phyloP scores from a whole-genome alignment of 37 sponge, comb jelly and placozoan genomes.

The Spongilla lacustris region DNA sequence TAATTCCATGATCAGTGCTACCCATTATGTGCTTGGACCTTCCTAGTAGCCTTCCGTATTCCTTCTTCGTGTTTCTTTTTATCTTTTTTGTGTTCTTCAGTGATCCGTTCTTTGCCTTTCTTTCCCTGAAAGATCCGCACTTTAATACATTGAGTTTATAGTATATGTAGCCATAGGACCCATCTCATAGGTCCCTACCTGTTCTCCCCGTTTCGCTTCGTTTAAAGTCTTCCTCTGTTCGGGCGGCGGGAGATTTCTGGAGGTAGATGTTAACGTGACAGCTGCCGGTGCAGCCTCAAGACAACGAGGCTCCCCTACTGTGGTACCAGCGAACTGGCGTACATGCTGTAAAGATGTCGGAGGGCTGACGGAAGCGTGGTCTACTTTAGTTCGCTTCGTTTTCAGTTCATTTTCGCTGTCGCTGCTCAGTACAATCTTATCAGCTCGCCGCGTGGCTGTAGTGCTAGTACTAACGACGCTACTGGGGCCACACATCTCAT shows the following conservation, averaged over 20 bases:
- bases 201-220: background rate
- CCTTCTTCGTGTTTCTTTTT: constrained; percentile 44
- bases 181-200: background rate
- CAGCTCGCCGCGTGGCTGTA: background rate
- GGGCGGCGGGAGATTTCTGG: background rate
- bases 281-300: background rate
- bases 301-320: background rate
- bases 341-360: background rate
- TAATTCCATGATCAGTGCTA: background rate
- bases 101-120: background rate
- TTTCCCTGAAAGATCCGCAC: constrained; percentile 4
- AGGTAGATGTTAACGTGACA: background rate
- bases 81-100: background rate
- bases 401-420: background rate
- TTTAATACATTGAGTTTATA: no score
- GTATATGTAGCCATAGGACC: no score
- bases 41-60: constrained; percentile 33
- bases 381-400: background rate
- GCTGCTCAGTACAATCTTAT: background rate
- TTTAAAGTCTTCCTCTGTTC: background rate
- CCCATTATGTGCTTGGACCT: background rate
- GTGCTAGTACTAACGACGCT: background rate
- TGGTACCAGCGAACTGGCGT: background rate
- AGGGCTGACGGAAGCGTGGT: background rate
- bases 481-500: background rate